Evolutionary conservation across 37 sponge, comb jelly and placozoan species (phyloP).

Genomic region (Mnemiopsis leidyi): DNA sequence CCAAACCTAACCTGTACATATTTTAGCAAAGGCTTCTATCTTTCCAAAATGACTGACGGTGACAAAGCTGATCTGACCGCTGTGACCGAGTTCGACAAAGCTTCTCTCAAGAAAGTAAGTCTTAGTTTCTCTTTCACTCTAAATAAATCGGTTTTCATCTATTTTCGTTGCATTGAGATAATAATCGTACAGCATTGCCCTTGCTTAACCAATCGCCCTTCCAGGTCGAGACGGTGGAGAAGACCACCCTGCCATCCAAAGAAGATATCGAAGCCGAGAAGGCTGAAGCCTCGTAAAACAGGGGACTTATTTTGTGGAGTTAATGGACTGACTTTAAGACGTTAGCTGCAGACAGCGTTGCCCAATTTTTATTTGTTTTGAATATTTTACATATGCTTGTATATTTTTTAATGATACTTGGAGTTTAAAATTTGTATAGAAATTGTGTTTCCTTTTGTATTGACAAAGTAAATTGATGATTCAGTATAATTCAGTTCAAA

Average conservation of each 20-base stretch:
- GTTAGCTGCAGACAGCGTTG: background rate
- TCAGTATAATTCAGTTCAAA: too few species aligned
- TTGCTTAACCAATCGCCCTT: background rate
- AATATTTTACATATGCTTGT: slow-evolving; percentile 27
- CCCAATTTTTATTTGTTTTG: slow-evolving; percentile 34
- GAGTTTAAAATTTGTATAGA: slow-evolving; percentile 26
- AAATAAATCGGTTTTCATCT: too few species aligned
- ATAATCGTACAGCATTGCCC: too few species aligned
- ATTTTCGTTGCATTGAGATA: too few species aligned
- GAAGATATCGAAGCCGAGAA: slow-evolving; percentile 59
- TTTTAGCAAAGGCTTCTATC: background rate
- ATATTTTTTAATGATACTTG: slow-evolving; percentile 42
- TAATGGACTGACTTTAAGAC: background rate
- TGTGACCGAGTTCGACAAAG: background rate
- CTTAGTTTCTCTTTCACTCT: too few species aligned
- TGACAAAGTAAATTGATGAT: background rate
- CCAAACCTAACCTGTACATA: background rate
- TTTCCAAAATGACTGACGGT: background rate
- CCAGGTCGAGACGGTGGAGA: slow-evolving; percentile 40
- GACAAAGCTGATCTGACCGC: background rate
- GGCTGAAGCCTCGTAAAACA: background rate
- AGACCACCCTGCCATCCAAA: background rate
- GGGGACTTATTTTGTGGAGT: background rate
- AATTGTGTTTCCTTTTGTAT: background rate
- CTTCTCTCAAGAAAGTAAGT: background rate